Conservation (phyloP, 2,888 invertebrate species). For the Diarsia dahlii region DNA sequence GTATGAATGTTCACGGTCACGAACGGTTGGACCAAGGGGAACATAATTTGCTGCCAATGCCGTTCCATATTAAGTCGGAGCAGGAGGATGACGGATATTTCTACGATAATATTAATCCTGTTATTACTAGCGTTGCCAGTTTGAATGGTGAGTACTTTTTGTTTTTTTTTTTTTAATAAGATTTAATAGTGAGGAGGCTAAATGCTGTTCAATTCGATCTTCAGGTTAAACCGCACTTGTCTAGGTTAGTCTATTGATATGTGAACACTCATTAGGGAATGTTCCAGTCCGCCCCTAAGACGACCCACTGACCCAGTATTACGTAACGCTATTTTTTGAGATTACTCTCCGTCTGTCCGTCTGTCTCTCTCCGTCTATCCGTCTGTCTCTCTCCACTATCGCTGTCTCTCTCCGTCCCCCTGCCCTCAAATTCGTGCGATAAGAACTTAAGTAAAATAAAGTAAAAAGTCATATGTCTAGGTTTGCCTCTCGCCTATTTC, state of each 20-base stretch:
- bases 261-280: background rate
- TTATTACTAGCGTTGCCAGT: slow-evolving; percentile 70
- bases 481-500: too few species aligned
- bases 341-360: too few species aligned
- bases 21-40: slow-evolving; percentile 74
- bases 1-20: slow-evolving; percentile 55
- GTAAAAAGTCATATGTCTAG: too few species aligned
- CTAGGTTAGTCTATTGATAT: background rate
- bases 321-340: too few species aligned
- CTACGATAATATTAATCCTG: slow-evolving; percentile 81
- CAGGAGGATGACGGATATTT: slow-evolving; percentile 86
- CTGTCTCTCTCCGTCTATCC: too few species aligned
- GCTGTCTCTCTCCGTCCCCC: too few species aligned
- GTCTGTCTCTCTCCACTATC: too few species aligned
- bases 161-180: background rate
- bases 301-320: too few species aligned
- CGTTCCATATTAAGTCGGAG: slow-evolving; percentile 86
- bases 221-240: background rate
- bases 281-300: too few species aligned
- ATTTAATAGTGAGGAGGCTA: background rate
- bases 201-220: background rate
- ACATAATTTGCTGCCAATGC: slow-evolving; percentile 77
- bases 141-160: slow-evolving; percentile 78
- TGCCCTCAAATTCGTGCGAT: too few species aligned
- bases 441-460: too few species aligned